Evolutionary conservation across 2,888 invertebrate species (phyloP), one percentile per base, ranked within the genome.

Genomic region (Eledone cirrhosa): DNA sequence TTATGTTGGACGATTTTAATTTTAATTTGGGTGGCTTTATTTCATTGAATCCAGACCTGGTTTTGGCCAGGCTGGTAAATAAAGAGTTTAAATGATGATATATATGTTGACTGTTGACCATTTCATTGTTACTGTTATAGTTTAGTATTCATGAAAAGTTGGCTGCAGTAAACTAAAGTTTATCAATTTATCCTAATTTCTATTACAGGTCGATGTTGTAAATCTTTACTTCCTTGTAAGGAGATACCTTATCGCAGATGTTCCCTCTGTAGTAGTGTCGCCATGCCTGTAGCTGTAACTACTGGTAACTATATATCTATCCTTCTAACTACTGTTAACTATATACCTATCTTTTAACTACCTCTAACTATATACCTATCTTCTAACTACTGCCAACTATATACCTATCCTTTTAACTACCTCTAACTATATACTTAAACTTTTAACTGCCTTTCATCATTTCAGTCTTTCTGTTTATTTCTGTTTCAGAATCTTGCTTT

Each of bases 181-280:
- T 8, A 41, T 41, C 41, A 2, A 11, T 41, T 41, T 41, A 41
- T 41, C 11, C 41, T 41, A 11, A 11, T 41, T 41, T 41, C 27
- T 63, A 24, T 33, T 29, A 13, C 72, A 72, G 72, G 72, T 24
- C 72, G 72, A 8, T 72, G 72, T 19, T 72, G 72, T 41, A 72
- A 72, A 72, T 72, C 72, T 4, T 72, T 72, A 22, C 41, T 72
- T 41, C 72, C 72, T 19, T 72, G 72, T 72, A 72, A 72, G 41
- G 72, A 72, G 33, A 72, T 72, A 14, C 72, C 72, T 41, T 72
- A 72, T 31, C 41, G 72, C n/a, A 72, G 72, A 72, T 72, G 72
- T 33, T 72, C 72, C 22, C 33, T 72, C 11, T 72, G 72, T n/a
- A 33, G 41, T 24, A 72, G 4, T 41, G 72, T 72, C 19, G 72